Base-by-base conservation (phyloP, 2,888 invertebrate genomes). In the Dysmachus trigonus region DNA sequence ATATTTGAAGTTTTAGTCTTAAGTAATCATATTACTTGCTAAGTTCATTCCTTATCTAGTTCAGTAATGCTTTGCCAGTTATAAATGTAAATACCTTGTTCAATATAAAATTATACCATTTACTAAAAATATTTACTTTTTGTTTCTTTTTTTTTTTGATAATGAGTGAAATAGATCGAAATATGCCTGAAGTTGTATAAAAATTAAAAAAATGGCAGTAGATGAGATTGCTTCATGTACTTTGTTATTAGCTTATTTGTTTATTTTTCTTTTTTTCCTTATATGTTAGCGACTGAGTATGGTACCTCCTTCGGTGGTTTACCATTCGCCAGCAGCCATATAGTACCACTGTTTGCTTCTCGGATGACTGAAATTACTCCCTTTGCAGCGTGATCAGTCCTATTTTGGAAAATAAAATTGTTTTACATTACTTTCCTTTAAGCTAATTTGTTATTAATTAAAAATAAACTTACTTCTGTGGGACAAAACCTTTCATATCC, bases 291-390 rank as follows among this genome's bases (percentile, higher is more conserved):
- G 18, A 86, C 79, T 10, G 89, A 89, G 73, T 88, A 89, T 18
- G 88, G 88, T 73, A 89, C 87, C 86, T 96, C 95, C 89, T 94
- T 93, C 1, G 94, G 93, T 2, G 95, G 93, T 89, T 94, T 94
- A 10, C 94, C 94, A 89, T 95, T 95, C 89, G 95, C 95, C 35
- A 95, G 94, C 62, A 95, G 91, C 95, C 95, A 96, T 86, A 95
- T 94, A 0, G 95, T 94, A n/a, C 96, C 96, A 90, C 94, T 95
- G 88, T 94, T 94, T 10, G 94, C 95, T 89, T 94, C 95, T 87
- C 93, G 93, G 47, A 95, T 91, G 41, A 95, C 92, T 86, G 95
- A 95, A 53, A 95, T 93, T 87, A 95, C 91, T 15, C 94, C 94
- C 88, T 94, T 94, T 0, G 95, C 95, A n/a, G 95, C 94, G 90